phyloP scores from a whole-genome alignment of 2,888 invertebrate species.

The Trachelus stipa region DNA sequence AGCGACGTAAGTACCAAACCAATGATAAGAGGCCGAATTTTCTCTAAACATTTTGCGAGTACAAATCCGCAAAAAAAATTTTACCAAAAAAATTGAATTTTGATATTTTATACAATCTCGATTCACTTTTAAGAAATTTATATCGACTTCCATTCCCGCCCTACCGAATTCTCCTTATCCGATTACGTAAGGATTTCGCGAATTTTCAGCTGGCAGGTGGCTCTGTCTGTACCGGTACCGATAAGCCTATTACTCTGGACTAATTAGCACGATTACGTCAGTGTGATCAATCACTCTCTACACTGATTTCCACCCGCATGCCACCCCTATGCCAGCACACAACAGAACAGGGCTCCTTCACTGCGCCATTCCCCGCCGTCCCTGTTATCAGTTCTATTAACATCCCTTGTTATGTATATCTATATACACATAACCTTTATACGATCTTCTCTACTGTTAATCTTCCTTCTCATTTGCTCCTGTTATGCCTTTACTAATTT shows the following conservation, averaged over 20 bases:
- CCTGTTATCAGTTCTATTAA: background rate
- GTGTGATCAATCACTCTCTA: slow-evolving; percentile 21
- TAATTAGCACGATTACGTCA: slow-evolving; percentile 24
- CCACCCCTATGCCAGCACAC: slow-evolving; percentile 1
- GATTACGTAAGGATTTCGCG: slow-evolving; percentile 15
- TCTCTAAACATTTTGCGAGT: too few species aligned
- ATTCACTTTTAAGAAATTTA: background rate
- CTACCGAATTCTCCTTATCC: slow-evolving; percentile 4
- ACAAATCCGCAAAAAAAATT: too few species aligned
- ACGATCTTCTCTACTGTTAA: background rate
- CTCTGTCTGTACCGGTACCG: slow-evolving; percentile 9
- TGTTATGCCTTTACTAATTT: background rate
- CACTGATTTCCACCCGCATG: slow-evolving; percentile 15
- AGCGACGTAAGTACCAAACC: background rate
- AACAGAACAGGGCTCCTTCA: background rate
- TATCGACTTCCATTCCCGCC: background rate
- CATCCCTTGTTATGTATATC: background rate
- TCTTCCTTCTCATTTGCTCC: background rate
- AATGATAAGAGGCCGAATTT: background rate
- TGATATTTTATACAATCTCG: background rate
- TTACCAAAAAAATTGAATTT: background rate
- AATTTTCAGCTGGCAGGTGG: slow-evolving; percentile 10
- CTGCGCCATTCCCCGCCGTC: background rate
- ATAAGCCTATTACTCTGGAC: slow-evolving; percentile 23
- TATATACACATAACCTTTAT: background rate